Evolutionary conservation across 2,797 vertebrate genomes (phyloP).

Genomic region (Schizopygopsis pylzovi): DNA sequence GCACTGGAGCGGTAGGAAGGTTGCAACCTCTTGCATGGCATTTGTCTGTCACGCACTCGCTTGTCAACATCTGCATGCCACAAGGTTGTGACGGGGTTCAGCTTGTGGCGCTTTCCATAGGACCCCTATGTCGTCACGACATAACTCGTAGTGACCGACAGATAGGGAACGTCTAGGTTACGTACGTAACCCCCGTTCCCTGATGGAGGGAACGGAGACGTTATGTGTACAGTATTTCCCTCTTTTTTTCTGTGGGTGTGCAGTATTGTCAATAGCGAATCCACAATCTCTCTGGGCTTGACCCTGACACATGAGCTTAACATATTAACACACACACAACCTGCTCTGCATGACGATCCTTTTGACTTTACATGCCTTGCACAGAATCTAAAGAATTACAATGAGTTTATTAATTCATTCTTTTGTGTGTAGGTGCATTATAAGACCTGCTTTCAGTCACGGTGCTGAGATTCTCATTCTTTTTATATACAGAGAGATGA

Average conservation of each 20-base stretch:
- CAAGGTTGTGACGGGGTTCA: no score
- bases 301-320: background rate
- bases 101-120: no score
- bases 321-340: background rate
- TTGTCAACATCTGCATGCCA: no score
- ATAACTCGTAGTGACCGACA: no score
- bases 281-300: background rate
- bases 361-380: background rate
- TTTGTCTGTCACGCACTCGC: no score
- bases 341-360: background rate
- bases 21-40: no score
- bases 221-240: background rate
- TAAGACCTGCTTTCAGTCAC: constrained; percentile 3
- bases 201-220: no score
- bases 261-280: background rate
- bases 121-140: no score
- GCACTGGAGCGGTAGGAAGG: no score
- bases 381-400: constrained; percentile 17
- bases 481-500: constrained; percentile 21
- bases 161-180: no score
- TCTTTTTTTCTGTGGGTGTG: background rate
- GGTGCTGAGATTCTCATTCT: background rate
- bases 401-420: background rate
- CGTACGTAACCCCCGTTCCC: no score
- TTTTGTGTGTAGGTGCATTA: background rate